Evolutionary conservation across 2,797 vertebrate genomes (phyloP).

Genomic region (Helostoma temminkii): DNA sequence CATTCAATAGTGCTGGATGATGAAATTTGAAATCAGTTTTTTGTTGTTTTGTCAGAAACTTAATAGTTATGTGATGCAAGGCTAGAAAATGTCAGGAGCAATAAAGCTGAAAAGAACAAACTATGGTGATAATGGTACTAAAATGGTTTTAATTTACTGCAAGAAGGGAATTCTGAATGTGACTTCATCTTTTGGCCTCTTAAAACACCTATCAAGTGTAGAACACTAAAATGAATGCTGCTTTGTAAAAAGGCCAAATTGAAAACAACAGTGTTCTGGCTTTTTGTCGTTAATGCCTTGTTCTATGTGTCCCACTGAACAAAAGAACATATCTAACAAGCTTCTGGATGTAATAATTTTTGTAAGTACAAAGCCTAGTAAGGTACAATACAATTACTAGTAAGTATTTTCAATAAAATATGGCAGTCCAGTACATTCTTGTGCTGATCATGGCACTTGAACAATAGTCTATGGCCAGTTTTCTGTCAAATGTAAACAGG

Average conservation of each 20-base stretch:
- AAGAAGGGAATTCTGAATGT: slow-evolving; percentile 37
- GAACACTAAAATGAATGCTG: slow-evolving; percentile 45
- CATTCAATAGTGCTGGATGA: slow-evolving; percentile 52
- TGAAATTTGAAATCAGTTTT: slow-evolving; percentile 18
- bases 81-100: slow-evolving; percentile 25
- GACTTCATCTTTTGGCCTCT: slow-evolving; percentile 56
- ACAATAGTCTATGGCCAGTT: slow-evolving; percentile 48
- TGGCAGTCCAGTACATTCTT: slow-evolving; percentile 62
- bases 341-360: slow-evolving; percentile 22
- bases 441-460: slow-evolving; percentile 71
- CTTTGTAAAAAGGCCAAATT: slow-evolving; percentile 53
- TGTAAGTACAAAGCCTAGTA: slow-evolving; percentile 16
- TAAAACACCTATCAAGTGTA: slow-evolving; percentile 34
- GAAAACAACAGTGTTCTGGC: slow-evolving; percentile 52
- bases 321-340: slow-evolving; percentile 25
- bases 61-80: slow-evolving; percentile 12
- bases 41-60: slow-evolving; percentile 7
- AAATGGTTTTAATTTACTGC: slow-evolving; percentile 58
- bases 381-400: slow-evolving; percentile 8
- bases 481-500: slow-evolving; percentile 77
- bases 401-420: slow-evolving; percentile 44
- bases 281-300: slow-evolving; percentile 51
- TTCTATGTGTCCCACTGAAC: slow-evolving; percentile 38
- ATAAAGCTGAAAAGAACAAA: slow-evolving; percentile 19
- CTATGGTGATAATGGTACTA: slow-evolving; percentile 49